phyloP scores from a whole-genome alignment of 2,888 invertebrate species.

The Megalurothrips usitatus region DNA sequence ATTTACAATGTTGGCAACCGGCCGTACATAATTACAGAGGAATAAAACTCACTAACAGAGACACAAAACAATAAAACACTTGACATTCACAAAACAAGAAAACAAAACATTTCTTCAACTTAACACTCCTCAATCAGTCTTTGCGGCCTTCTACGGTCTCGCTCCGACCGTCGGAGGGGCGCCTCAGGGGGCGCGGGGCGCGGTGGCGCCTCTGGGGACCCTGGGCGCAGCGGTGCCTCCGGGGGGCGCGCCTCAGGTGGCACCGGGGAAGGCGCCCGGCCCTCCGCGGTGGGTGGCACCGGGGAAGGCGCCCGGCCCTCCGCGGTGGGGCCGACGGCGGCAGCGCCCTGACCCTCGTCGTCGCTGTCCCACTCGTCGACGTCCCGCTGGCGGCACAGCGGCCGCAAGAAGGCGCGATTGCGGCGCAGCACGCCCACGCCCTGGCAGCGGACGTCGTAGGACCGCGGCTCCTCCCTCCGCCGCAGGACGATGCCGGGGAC shows the following conservation, averaged over 20 bases:
- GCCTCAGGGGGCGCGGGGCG: not conserved
- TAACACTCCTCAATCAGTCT: not conserved
- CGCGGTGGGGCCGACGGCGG: not conserved
- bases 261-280: not conserved
- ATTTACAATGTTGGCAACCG: not conserved
- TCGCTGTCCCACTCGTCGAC: not conserved
- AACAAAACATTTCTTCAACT: not conserved
- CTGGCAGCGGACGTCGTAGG: slow-evolving; percentile 23
- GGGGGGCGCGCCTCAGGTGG: too few species aligned
- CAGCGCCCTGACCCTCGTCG: not conserved
- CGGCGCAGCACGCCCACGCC: not conserved
- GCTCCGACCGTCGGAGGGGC: not conserved
- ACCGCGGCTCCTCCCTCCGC: slow-evolving; percentile 31
- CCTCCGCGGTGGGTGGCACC: not conserved
- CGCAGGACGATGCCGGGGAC: slow-evolving; percentile 34
- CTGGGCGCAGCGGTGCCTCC: too few species aligned
- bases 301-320: not conserved
- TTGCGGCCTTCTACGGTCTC: not conserved
- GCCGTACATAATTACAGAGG: not conserved
- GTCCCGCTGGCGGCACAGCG: not conserved
- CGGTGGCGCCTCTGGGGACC: too few species aligned
- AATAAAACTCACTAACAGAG: not conserved
- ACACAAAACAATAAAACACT: not conserved
- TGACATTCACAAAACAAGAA: not conserved
- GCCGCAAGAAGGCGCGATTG: not conserved